These are phyloP conservation scores for Ciconia nigra DNA, from an alignment of 2,797 vertebrate genomes.

Conservation along the genomic window DNA sequence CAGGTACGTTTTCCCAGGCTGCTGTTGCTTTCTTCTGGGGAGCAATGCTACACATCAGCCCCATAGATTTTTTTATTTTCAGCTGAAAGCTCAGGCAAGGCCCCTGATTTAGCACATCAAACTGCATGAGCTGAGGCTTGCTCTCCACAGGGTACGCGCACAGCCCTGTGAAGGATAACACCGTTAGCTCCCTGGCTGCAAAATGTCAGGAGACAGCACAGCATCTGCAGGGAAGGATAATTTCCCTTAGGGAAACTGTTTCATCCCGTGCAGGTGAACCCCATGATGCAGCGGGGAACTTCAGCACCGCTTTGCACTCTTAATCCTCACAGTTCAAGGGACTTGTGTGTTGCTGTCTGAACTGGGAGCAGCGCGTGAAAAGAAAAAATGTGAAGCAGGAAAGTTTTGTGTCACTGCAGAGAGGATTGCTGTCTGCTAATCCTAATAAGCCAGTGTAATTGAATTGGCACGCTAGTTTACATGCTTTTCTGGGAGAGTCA, in stretches of 20 bases:
- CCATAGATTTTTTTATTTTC: not conserved
- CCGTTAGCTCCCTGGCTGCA: not conserved
- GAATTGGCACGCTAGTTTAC: not conserved
- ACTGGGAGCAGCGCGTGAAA: not conserved
- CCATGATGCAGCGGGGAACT: fast-evolving
- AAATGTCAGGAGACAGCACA: not conserved
- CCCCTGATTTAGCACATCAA: not conserved
- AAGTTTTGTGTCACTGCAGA: not conserved
- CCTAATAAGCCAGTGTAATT: not conserved
- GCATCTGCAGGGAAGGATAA: not conserved
- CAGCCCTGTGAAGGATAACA: not conserved
- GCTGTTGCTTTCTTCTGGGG: not conserved
- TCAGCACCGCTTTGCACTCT: not conserved
- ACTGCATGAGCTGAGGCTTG: not conserved
- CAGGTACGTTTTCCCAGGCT: not conserved
- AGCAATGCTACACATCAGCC: not conserved
- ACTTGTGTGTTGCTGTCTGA: fast-evolving
- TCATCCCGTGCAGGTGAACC: not conserved
- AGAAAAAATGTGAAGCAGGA: not conserved
- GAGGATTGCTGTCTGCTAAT: not conserved
- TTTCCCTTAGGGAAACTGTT: not conserved
- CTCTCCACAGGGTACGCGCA: not conserved
- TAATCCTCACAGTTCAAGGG: not conserved
- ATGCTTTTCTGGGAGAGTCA: not conserved
- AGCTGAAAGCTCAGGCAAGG: not conserved